These are phyloP conservation scores for Octodonta nipae DNA, from an alignment of 2,888 invertebrate species.

Conservation along the genomic window DNA sequence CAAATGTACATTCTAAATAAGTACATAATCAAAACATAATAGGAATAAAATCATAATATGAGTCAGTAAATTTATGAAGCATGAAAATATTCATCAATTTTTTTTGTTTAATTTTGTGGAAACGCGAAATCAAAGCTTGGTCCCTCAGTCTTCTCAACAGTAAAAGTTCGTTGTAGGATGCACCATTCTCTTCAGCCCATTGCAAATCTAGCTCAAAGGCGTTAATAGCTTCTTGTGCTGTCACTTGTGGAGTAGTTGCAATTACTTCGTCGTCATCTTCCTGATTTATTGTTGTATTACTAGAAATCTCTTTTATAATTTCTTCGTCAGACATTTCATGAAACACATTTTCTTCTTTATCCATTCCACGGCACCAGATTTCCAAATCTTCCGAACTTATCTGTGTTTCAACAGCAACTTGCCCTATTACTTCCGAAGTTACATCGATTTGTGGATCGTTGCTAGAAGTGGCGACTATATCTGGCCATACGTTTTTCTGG, in stretches of 20 bases:
- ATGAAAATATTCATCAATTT: too few relatives aligned
- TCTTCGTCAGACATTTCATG: slow-evolving; percentile 3
- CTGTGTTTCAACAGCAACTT: slow-evolving; percentile 17
- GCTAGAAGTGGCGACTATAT: slow-evolving; percentile 8
- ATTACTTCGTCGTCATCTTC: slow-evolving; percentile 21
- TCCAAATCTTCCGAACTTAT: slow-evolving; percentile 17
- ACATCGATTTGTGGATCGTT: slow-evolving; percentile 11
- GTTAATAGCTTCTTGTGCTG: slow-evolving; percentile 13
- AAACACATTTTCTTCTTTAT: slow-evolving; percentile 7
- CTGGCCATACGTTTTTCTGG: slow-evolving; percentile 16
- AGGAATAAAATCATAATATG: too few relatives aligned
- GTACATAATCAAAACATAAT: too few relatives aligned
- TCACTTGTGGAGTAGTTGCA: slow-evolving; percentile 14
- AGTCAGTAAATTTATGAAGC: too few relatives aligned
- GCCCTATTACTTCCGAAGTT: slow-evolving; percentile 22
- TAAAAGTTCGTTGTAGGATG: too few relatives aligned
- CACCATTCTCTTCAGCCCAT: too few relatives aligned
- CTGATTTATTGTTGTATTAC: slow-evolving; percentile 19
- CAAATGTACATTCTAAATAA: too few relatives aligned
- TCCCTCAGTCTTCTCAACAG: too few relatives aligned
- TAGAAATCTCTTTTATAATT: slow-evolving; percentile 22
- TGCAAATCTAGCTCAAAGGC: too few relatives aligned
- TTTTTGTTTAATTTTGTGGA: too few relatives aligned
- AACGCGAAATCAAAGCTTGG: too few relatives aligned
- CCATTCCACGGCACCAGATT: slow-evolving; percentile 14